Evolutionary conservation across 2,888 invertebrate species (phyloP), one percentile per base, ranked within the genome.

Genomic region (Mimachlamys varia): DNA sequence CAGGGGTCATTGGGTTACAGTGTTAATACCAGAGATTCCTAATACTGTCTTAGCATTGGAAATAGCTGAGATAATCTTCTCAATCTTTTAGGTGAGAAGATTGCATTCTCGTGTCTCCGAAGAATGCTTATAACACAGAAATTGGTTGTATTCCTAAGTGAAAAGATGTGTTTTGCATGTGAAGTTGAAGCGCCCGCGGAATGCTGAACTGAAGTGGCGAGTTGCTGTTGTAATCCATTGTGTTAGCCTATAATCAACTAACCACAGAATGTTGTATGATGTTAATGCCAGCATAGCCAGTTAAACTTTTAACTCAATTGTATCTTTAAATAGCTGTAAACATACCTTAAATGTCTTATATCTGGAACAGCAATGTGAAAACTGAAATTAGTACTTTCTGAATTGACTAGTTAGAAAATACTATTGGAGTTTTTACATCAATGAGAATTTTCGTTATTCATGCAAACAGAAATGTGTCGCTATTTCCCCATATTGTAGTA

Each of bases 101-200:
- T 33, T 33, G 76, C 76, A 76, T 76, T 76, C 76, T 17, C 33
- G 15, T 76, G 76, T 76, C 76, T 76, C 27, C 76, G 12, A 76
- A 76, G 76, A 76, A 76, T 76, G 76, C 22, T 76, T 76, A 76
- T 76, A 76, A 76, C 76, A 76, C 13, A 76, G 76, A 76, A 76
- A 76, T 33, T 76, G 2, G 76, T 76, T 76, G 33, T 76, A 76
- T 76, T 76, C 76, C 76, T 76, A 76, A 76, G 76, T 76, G 76
- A 76, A 76, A 76, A 76, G 76, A 76, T 76, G 76, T 76, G 76
- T 76, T 76, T 76, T 76, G 76, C 76, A 76, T 76, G 76, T 76
- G 76, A 76, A 76, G 76, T 33, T 76, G 76, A 76, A 76, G 76
- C 76, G 33, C 53, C n/a, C 27, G 17, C 15, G 76, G 76, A 76